Evolutionary conservation across 2,113 vertebrate genomes (phyloP).

Genomic region (Gavialis gangeticus): DNA sequence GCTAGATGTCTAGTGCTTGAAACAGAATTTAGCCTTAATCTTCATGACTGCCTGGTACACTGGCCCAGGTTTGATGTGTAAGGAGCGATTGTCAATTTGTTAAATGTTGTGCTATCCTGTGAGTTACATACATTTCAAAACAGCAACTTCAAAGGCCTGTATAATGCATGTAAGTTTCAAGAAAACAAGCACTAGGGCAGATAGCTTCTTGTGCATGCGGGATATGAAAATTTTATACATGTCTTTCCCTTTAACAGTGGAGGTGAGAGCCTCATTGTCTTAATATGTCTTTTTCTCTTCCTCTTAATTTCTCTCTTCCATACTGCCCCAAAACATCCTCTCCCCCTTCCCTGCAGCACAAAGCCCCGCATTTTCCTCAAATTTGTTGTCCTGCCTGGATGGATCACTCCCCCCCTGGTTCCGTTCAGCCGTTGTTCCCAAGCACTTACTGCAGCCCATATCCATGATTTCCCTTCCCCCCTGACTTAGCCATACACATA

Average conservation of each 20-base stretch:
- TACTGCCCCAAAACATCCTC: neutral
- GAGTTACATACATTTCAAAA: neutral
- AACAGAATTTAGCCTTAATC: no score
- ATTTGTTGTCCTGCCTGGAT: neutral
- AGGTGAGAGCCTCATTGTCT: neutral
- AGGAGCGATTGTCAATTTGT: neutral
- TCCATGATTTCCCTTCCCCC: neutral
- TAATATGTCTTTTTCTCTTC: no score
- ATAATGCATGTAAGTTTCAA: rapidly evolving
- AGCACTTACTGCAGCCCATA: neutral
- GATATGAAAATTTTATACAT: neutral
- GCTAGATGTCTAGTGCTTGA: no score
- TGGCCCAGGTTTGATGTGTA: neutral
- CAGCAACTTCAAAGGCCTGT: neutral
- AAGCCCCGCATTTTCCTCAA: neutral
- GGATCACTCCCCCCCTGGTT: neutral
- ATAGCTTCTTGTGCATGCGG: neutral
- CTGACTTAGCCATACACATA: neutral
- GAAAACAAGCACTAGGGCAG: neutral
- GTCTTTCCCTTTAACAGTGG: neutral
- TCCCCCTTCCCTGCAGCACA: neutral
- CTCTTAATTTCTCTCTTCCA: neutral
- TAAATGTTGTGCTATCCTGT: neutral
- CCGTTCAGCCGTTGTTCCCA: neutral
- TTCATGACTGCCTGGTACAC: neutral